These are phyloP conservation scores for Vidua macroura DNA, from an alignment of 2,113 vertebrate genomes.

Conservation along the genomic window DNA sequence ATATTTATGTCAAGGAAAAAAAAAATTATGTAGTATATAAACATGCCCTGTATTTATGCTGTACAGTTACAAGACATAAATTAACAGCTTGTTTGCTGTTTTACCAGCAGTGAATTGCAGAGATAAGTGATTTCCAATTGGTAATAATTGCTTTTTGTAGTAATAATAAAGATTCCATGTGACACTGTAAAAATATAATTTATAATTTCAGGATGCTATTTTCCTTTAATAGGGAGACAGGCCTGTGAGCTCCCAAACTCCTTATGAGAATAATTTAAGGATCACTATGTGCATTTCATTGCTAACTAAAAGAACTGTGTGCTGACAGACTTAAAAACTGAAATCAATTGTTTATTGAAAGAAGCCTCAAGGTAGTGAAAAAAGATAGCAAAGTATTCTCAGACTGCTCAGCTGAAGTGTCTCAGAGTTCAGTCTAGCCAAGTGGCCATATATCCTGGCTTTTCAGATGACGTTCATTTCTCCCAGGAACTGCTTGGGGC, in stretches of 20 bases:
- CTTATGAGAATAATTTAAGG: background rate
- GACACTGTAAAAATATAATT: background rate
- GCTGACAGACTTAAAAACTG: background rate
- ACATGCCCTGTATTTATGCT: background rate
- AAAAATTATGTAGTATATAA: background rate
- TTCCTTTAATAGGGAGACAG: background rate
- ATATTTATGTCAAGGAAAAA: background rate
- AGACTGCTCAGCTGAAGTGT: background rate
- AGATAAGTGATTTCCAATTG: background rate
- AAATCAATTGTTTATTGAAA: background rate
- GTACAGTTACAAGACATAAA: background rate
- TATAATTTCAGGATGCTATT: background rate
- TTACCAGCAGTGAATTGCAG: background rate
- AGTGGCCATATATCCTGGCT: background rate
- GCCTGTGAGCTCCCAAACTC: background rate
- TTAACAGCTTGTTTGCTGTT: background rate
- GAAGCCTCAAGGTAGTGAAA: background rate
- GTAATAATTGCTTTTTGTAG: background rate
- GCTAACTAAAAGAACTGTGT: background rate
- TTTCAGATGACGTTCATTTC: background rate
- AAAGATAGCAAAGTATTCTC: background rate
- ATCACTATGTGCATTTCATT: background rate
- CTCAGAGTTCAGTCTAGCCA: background rate
- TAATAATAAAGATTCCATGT: background rate
- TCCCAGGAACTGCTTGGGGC: background rate